Conservation (phyloP, 2,113 vertebrate species). For the Saimiri boliviensis region DNA sequence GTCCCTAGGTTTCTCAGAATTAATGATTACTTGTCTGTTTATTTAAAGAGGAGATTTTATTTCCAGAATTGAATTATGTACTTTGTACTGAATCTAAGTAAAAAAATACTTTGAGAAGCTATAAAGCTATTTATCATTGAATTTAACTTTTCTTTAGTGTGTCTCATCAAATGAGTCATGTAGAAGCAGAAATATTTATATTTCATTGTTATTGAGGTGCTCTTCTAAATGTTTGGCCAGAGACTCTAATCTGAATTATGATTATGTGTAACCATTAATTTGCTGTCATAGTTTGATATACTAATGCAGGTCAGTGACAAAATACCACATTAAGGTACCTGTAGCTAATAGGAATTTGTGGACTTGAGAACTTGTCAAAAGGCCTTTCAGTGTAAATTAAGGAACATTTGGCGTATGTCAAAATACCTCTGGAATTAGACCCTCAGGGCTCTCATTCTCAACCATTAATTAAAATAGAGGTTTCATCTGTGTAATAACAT, state of each 20-base stretch:
- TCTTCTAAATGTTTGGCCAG: slow-evolving; percentile 14
- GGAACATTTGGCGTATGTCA: slow-evolving; percentile 64
- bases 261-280: slow-evolving; percentile 42
- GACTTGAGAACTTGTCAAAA: slow-evolving; percentile 54
- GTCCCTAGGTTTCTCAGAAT: neutral
- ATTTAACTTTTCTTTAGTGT: neutral
- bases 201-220: neutral
- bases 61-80: slow-evolving; percentile 7
- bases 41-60: neutral
- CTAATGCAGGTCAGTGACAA: slow-evolving; percentile 68
- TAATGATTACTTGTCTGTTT: neutral
- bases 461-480: slow-evolving; percentile 63
- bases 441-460: slow-evolving; percentile 29
- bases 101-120: neutral
- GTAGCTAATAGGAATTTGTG: slow-evolving; percentile 49
- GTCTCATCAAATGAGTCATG: neutral
- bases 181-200: neutral
- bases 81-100: neutral
- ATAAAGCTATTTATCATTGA: neutral
- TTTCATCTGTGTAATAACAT: slow-evolving; percentile 53
- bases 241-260: slow-evolving; percentile 19
- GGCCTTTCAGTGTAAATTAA: slow-evolving; percentile 70
- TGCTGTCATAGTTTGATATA: slow-evolving; percentile 61
- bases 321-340: slow-evolving; percentile 44
- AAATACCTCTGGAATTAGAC: slow-evolving; percentile 64